Conservation (phyloP, 2,797 vertebrate genomes). For the Columba guinea region DNA sequence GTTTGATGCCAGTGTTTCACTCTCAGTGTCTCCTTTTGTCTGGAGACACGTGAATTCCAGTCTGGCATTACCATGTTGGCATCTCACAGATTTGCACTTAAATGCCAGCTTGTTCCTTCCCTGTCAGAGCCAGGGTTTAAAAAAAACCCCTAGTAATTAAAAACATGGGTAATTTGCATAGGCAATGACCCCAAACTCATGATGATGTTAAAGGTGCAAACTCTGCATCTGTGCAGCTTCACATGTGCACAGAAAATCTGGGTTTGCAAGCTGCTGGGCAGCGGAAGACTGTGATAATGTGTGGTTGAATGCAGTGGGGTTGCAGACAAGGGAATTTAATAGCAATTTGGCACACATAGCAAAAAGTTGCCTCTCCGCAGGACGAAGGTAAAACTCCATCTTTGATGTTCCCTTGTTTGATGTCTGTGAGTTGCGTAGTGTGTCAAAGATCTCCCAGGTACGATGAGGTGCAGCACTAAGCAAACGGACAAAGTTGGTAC, state of each 20-base stretch:
- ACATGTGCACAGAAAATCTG: neutral
- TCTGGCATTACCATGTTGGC: neutral
- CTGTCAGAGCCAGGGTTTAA: neutral
- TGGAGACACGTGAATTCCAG: neutral
- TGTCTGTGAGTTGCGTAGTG: neutral
- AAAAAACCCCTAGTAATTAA: neutral
- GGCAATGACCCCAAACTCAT: neutral
- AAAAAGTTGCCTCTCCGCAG: neutral
- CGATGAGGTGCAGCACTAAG: neutral
- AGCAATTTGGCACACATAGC: neutral
- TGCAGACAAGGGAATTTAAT: neutral
- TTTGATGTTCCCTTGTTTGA: slow-evolving; percentile 28
- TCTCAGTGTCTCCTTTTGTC: neutral
- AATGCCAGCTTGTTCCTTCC: neutral
- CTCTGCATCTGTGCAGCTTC: neutral
- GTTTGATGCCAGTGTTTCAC: neutral
- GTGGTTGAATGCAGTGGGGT: neutral
- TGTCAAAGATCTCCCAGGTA: neutral
- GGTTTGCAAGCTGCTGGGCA: neutral
- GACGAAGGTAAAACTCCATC: neutral
- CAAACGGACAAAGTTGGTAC: neutral
- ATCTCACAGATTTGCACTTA: neutral
- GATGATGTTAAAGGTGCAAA: neutral
- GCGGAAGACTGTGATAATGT: neutral
- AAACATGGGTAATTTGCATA: neutral